Evolutionary conservation across 1,140 invertebrate species (phyloP).

Genomic region (Anoplolepis gracilipes): DNA sequence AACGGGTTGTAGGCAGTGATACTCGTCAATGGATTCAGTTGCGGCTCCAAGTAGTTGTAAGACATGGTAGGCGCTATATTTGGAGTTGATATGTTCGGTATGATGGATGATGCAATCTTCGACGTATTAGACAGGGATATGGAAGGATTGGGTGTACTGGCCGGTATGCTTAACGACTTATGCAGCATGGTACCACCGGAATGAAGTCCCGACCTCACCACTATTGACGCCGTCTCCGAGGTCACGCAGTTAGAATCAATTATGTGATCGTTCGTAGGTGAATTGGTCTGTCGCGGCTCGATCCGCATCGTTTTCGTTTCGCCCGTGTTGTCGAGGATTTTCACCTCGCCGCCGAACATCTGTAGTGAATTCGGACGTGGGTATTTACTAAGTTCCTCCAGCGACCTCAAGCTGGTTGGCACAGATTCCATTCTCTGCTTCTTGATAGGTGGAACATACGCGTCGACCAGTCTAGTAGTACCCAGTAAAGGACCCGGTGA

Average conservation of each 20-base stretch:
- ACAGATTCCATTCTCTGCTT: conserved; percentile 86
- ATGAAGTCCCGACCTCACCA: conserved; percentile 90
- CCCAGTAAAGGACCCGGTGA: conserved; percentile 93
- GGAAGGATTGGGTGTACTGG: conserved; percentile 72
- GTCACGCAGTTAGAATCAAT: conserved; percentile 74
- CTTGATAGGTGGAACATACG: conserved; percentile 86
- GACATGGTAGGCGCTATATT: conserved; percentile 86
- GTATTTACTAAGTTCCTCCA: conserved; percentile 87
- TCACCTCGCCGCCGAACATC: conserved; percentile 92
- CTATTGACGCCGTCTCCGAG: conserved; percentile 87
- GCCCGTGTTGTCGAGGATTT: conserved; percentile 89
- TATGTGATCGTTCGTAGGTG: conserved; percentile 75
- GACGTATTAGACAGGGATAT: conserved; percentile 87
- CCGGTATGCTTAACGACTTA: conserved; percentile 84
- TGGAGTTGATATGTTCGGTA: conserved; percentile 87
- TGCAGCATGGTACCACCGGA: conserved; percentile 91
- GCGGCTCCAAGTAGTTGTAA: conserved; percentile 81
- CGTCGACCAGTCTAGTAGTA: conserved; percentile 92
- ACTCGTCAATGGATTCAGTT: conserved; percentile 83
- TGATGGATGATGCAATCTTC: conserved; percentile 86
- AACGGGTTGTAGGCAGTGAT: conserved; percentile 92
- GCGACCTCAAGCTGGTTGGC: conserved; percentile 84
- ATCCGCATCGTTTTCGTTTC: conserved; percentile 91
- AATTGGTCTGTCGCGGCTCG: conserved; percentile 86
- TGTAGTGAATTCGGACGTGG: conserved; percentile 87